Base-by-base conservation (phyloP, 2,888 invertebrate species). In the Torymus auratus region DNA sequence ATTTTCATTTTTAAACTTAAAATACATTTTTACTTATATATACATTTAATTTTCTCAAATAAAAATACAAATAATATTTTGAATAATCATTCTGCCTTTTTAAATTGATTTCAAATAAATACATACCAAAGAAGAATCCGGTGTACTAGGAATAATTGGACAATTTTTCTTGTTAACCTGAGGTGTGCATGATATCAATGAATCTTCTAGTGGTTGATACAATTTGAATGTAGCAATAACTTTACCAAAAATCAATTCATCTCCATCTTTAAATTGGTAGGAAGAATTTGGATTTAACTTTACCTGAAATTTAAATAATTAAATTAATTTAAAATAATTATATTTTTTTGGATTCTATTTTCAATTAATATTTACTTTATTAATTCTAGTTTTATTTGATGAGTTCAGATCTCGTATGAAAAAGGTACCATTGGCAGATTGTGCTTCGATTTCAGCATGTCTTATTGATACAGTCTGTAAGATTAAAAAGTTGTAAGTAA, bases 391-490 rank as follows among this genome's bases (percentile, higher is more conserved):
- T 84, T 90, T 91, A 85, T 93, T 93, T 11, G 90, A 87, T 79
- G 93, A 93, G 67, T 90, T 88, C 50, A 92, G 86, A 84, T 93
- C 93, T 85, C 88, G 91, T 23, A 93, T 88, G 83, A 92, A 89
- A 68, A 90, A 89, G 12, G 86, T 83, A 14, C 88, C 87, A 13
- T 86, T 85, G 61, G 84, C 84, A 14, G 80, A 77, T 17, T 79
- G 83, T 0, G 91, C 91, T 83, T 92, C 92, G 73, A 93, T 92
- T 80, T 92, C 91, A 13, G 92, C 92, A 88, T 93, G 93, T 69
- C 90, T 87, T 82, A 91, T 91, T 0, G 93, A 93, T 15, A 93
- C 86, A 0, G 91, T 90, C 93, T 93, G 88, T 12, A 81, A 81
- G 70, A 70, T 62, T 13, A 74, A 56, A 75, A 60, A 67, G 71